These are phyloP conservation scores for Ornithoptera alexandrae DNA, from an alignment of 2,888 invertebrate genomes.

Conservation along the genomic window DNA sequence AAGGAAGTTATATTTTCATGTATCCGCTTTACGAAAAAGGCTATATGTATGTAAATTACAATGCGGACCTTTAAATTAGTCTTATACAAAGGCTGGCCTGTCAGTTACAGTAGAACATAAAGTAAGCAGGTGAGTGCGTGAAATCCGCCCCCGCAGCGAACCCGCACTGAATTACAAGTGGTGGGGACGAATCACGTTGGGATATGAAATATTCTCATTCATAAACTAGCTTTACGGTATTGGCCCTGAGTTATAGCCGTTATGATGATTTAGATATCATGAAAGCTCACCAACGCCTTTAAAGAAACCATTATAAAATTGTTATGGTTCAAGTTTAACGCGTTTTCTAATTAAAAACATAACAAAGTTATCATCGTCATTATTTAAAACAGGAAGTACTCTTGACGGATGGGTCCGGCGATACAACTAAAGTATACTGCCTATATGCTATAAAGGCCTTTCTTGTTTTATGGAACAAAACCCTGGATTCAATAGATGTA, in stretches of 20 bases:
- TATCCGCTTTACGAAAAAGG: not conserved
- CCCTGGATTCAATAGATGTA: no score
- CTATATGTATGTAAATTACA: no score
- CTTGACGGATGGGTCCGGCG: no score
- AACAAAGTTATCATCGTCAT: no score
- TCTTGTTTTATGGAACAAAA: no score
- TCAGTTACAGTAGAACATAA: conserved; percentile 1
- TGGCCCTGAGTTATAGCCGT: conserved; percentile 21
- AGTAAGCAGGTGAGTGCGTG: conserved; percentile 12
- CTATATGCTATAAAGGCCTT: no score
- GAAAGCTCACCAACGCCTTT: not conserved
- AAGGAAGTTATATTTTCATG: not conserved
- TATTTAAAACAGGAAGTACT: no score
- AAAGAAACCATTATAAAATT: no score
- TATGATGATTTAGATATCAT: conserved; percentile 7
- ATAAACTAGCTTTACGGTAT: conserved; percentile 43
- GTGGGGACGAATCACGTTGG: conserved; percentile 44
- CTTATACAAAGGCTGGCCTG: not conserved
- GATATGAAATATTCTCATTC: conserved; percentile 57
- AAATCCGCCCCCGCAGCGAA: not conserved
- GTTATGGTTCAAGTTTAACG: no score
- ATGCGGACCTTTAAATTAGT: not conserved
- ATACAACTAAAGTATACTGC: no score
- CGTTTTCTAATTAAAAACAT: no score
- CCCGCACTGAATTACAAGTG: conserved; percentile 54